A percentile compares a stretch with the other conserved stretches of the same genome.
These are phyloP conservation scores for Zaprionus bogoriensis DNA, from an alignment of 2,888 invertebrate genomes.

Conservation along the genomic window DNA sequence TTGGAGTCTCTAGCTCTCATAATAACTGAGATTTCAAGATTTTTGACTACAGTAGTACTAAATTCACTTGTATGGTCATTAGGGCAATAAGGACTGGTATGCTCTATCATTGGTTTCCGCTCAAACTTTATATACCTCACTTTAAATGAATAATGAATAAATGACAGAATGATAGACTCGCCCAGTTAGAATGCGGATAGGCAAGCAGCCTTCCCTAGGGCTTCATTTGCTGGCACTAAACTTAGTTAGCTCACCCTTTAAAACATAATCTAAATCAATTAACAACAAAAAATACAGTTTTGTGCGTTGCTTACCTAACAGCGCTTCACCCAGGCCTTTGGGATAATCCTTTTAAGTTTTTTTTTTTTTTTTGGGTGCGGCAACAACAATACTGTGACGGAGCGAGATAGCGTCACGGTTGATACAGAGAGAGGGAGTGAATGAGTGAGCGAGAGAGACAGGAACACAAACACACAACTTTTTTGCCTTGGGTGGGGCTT, in stretches of 20 bases:
- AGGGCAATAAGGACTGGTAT: too few species aligned
- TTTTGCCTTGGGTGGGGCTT: conserved; percentile 64
- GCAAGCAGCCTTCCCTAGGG: neutral
- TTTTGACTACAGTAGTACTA: neutral
- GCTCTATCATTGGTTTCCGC: too few species aligned
- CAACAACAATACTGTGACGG: conserved; percentile 19
- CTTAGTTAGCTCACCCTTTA: neutral
- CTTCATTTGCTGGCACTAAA: neutral
- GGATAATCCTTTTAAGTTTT: conserved; percentile 63
- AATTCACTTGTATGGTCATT: too few species aligned
- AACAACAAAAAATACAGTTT: neutral
- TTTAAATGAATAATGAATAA: neutral
- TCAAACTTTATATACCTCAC: too few species aligned
- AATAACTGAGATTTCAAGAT: neutral
- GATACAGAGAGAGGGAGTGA: neutral
- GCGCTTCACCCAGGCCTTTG: conserved; percentile 9
- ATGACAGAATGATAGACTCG: neutral
- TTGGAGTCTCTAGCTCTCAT: neutral
- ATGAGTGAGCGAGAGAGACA: conserved; percentile 1
- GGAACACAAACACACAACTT: conserved; percentile 47
- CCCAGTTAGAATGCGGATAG: neutral
- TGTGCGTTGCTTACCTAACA: conserved; percentile 34
- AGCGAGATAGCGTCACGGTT: neutral
- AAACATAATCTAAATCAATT: neutral
- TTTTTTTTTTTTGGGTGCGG: conserved; percentile 60